These are phyloP conservation scores for Meandrina meandrites DNA, from an alignment of 92 coral and sea anemone genomes.

Conservation along the genomic window DNA sequence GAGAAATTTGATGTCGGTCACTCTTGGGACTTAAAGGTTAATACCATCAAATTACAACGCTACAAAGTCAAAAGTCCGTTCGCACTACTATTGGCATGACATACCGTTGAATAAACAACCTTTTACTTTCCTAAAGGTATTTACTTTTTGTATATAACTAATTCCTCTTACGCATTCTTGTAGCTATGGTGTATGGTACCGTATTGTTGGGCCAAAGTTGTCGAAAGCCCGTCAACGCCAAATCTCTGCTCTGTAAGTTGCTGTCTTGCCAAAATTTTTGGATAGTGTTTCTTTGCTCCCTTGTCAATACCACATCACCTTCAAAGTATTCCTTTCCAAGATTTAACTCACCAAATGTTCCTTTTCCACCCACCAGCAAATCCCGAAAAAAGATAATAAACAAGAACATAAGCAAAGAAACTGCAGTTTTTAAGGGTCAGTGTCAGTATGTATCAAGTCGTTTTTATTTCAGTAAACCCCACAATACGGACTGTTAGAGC, in stretches of 20 bases:
- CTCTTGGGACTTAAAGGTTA: too few species aligned
- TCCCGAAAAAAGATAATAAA: neutral
- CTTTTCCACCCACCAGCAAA: slow-evolving; percentile 2
- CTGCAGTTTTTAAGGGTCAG: neutral
- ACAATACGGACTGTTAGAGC: too few species aligned
- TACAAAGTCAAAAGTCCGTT: too few species aligned
- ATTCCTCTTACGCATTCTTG: slow-evolving; percentile 53
- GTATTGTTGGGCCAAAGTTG: slow-evolving; percentile 69
- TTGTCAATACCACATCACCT: slow-evolving; percentile 67
- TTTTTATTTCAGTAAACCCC: too few species aligned
- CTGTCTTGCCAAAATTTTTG: slow-evolving; percentile 36
- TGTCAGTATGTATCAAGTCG: too few species aligned
- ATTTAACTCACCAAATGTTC: slow-evolving; percentile 59
- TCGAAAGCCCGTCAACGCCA: slow-evolving; percentile 42
- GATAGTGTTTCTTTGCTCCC: slow-evolving; percentile 41
- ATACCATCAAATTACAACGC: too few species aligned
- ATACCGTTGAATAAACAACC: neutral
- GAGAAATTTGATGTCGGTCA: too few species aligned
- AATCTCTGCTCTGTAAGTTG: slow-evolving; percentile 33
- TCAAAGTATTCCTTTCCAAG: slow-evolving; percentile 62
- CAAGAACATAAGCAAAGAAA: neutral
- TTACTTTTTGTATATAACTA: neutral
- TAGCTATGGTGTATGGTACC: slow-evolving; percentile 46
- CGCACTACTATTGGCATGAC: too few species aligned
- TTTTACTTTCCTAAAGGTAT: neutral